phyloP scores from a whole-genome alignment of 2,113 vertebrate genomes.

The Eclectus roratus region DNA sequence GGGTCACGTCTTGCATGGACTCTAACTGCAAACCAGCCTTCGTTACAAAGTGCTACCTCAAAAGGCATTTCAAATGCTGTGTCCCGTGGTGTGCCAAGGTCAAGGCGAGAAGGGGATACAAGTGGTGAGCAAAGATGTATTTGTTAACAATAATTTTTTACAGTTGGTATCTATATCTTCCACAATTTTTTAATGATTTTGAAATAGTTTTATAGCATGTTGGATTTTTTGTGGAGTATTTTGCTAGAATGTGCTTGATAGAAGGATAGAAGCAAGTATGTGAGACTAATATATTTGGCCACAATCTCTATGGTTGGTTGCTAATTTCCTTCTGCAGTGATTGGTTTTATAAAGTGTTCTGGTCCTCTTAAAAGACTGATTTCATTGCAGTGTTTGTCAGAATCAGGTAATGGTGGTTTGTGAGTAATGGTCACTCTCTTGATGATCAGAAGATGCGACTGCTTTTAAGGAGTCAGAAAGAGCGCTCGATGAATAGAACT shows the following conservation, averaged over 20 bases:
- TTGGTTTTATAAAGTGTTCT: background rate
- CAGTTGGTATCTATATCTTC: background rate
- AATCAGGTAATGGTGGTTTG: background rate
- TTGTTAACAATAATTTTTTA: background rate
- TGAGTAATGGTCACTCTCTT: background rate
- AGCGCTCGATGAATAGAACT: background rate
- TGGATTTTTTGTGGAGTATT: background rate
- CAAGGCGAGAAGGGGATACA: slow-evolving; percentile 83
- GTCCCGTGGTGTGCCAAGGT: slow-evolving; percentile 73
- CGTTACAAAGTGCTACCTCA: slow-evolving; percentile 77
- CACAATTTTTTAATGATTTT: background rate
- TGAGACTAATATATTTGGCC: background rate
- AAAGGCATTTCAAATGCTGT: slow-evolving; percentile 74
- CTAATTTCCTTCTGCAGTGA: background rate
- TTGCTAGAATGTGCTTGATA: background rate
- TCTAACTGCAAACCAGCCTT: slow-evolving; percentile 79
- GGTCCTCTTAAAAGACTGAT: background rate
- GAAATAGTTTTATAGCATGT: background rate
- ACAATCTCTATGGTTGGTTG: background rate
- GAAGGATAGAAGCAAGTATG: background rate
- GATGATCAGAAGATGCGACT: background rate
- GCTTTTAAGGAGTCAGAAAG: background rate
- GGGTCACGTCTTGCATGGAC: slow-evolving; percentile 91
- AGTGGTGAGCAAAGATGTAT: slow-evolving; percentile 73
- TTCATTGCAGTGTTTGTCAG: background rate